phyloP scores from a whole-genome alignment of 2,888 invertebrate genomes.

The Pheosia gnoma region DNA sequence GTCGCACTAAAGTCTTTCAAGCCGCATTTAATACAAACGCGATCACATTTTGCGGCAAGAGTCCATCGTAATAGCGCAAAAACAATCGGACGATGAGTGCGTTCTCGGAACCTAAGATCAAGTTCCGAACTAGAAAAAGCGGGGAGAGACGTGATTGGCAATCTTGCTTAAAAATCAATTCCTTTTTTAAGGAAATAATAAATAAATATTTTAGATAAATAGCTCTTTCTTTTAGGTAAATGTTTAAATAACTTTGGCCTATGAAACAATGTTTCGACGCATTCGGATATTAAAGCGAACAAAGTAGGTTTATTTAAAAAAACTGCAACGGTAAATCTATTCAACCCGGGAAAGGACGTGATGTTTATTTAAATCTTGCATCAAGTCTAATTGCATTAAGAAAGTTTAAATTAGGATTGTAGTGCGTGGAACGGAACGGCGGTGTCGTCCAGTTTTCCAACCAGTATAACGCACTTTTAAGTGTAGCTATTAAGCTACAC shows the following conservation, averaged over 20 bases:
- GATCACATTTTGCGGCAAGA: conserved; percentile 15
- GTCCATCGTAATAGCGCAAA: conserved; percentile 24
- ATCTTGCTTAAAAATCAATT: conserved; percentile 31
- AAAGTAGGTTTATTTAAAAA: not conserved
- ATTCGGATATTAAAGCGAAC: too few species aligned
- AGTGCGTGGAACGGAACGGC: not conserved
- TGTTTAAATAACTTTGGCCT: too few species aligned
- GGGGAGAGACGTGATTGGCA: conserved; percentile 55
- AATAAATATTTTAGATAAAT: not conserved
- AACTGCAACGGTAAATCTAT: too few species aligned
- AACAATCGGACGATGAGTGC: conserved; percentile 33
- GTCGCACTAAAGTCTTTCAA: not conserved
- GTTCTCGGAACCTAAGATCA: conserved; percentile 53
- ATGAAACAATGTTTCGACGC: too few species aligned
- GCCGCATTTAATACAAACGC: conserved; percentile 19
- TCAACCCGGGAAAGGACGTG: not conserved
- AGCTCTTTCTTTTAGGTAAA: too few species aligned
- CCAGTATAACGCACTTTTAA: not conserved
- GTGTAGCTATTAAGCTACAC: not conserved
- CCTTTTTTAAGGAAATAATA: not conserved
- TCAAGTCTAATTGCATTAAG: not conserved
- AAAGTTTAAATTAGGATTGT: conserved; percentile 1
- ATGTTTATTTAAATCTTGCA: not conserved
- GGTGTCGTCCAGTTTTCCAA: not conserved
- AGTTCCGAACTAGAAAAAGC: conserved; percentile 52